phyloP scores from a whole-genome alignment of 2,797 vertebrate species.

The Peromyscus nudipes region DNA sequence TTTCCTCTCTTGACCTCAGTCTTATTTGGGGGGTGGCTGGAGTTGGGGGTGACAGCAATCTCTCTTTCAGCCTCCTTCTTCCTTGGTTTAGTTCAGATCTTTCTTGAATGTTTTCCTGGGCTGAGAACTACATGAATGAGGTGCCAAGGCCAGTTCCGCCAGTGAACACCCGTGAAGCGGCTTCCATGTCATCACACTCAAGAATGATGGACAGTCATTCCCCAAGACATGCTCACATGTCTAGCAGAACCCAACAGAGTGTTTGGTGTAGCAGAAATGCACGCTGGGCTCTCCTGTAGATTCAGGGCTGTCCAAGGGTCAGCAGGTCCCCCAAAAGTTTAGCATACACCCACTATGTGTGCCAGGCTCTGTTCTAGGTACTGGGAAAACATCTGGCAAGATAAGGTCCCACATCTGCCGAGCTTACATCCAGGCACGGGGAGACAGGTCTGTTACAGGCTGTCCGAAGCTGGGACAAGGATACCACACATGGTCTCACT shows the following conservation, averaged over 20 bases:
- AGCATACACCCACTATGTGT: rapidly evolving
- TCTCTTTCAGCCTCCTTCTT: not conserved
- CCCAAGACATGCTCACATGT: rapidly evolving
- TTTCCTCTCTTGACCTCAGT: not conserved
- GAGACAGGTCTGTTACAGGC: not conserved
- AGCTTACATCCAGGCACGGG: not conserved
- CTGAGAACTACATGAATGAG: not conserved
- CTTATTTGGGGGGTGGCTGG: not conserved
- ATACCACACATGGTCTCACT: rapidly evolving
- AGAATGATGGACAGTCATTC: not conserved
- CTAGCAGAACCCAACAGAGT: rapidly evolving
- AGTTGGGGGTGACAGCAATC: too few relatives aligned
- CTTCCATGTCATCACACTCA: not conserved
- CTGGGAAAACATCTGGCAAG: not conserved
- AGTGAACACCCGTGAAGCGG: not conserved
- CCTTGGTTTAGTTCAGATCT: not conserved
- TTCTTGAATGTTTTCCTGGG: not conserved
- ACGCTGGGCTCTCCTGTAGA: not conserved
- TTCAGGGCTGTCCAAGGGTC: too few relatives aligned
- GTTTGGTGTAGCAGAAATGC: rapidly evolving
- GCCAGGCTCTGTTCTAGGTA: not conserved
- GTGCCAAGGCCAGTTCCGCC: not conserved
- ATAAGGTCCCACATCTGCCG: not conserved
- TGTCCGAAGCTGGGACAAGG: not conserved
- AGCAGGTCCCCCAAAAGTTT: not conserved